These are phyloP conservation scores for Nephrocerus scutellatus DNA, from an alignment of 2,888 invertebrate species.

Conservation along the genomic window DNA sequence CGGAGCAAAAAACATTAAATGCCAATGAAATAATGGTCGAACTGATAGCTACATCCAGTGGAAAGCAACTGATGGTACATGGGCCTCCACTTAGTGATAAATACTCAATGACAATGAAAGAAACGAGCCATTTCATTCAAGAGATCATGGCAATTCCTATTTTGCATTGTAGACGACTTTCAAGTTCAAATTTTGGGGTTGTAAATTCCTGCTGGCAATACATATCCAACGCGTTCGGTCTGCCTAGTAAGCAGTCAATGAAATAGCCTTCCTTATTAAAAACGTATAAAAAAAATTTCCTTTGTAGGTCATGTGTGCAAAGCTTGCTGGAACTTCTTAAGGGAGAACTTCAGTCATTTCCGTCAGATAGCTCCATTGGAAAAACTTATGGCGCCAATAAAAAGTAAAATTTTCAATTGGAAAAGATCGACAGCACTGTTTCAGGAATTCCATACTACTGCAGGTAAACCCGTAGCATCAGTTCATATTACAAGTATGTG, in stretches of 20 bases:
- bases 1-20: too few relatives aligned
- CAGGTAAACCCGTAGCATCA: too few relatives aligned
- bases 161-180: constrained; percentile 25
- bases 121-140: constrained; percentile 27
- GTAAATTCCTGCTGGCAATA: constrained; percentile 26
- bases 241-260: constrained; percentile 32
- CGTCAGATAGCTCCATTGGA: constrained; percentile 30
- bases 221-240: constrained; percentile 24
- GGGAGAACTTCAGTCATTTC: constrained; percentile 29
- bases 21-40: constrained; percentile 24
- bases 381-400: constrained; percentile 32
- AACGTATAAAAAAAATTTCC: too few relatives aligned
- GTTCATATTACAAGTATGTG: too few relatives aligned
- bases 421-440: too few relatives aligned
- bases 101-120: constrained; percentile 24
- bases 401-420: too few relatives aligned
- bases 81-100: constrained; percentile 18
- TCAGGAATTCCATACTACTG: too few relatives aligned
- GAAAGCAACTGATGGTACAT: constrained; percentile 20
- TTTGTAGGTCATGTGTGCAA: constrained; percentile 26
- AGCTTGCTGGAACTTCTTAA: constrained; percentile 30
- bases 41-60: constrained; percentile 16
- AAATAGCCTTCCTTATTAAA: too few relatives aligned
- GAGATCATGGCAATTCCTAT: constrained; percentile 33
- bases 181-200: too few relatives aligned